phyloP scores from a whole-genome alignment of 2,113 vertebrate species.

The Pithys albifrons region DNA sequence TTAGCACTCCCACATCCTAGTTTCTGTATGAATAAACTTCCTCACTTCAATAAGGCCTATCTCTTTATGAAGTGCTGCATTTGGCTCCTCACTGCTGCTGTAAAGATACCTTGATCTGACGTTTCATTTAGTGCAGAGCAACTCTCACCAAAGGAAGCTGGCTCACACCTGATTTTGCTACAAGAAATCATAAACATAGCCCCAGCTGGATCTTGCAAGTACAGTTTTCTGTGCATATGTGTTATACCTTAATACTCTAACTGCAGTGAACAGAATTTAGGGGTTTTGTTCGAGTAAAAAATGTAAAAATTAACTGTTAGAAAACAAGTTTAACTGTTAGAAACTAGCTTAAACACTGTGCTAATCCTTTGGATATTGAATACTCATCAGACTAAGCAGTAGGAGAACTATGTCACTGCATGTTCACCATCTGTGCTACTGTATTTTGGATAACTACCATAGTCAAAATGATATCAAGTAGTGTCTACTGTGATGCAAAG shows the following conservation, averaged over 20 bases:
- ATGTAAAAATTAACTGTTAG: not conserved
- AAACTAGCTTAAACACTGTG: not conserved
- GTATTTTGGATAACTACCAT: not conserved
- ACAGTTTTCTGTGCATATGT: not conserved
- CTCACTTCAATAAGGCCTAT: not conserved
- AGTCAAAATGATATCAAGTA: not conserved
- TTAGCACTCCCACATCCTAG: not conserved
- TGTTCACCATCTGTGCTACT: not conserved
- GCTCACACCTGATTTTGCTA: not conserved
- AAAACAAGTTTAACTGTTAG: not conserved
- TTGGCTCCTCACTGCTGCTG: not conserved
- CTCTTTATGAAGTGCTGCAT: slow-evolving; percentile 21
- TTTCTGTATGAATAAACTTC: not conserved
- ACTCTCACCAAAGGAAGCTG: not conserved
- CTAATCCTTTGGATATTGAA: not conserved
- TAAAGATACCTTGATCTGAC: not conserved
- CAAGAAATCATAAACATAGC: not conserved
- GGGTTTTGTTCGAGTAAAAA: not conserved
- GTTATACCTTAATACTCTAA: not conserved
- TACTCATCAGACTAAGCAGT: not conserved
- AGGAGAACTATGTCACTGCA: not conserved
- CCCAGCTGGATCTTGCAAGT: not conserved
- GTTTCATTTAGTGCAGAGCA: not conserved
- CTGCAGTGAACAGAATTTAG: not conserved
- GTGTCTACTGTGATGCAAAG: not conserved